Conservation (phyloP, 2,113 vertebrate genomes). For the Cercocebus atys region DNA sequence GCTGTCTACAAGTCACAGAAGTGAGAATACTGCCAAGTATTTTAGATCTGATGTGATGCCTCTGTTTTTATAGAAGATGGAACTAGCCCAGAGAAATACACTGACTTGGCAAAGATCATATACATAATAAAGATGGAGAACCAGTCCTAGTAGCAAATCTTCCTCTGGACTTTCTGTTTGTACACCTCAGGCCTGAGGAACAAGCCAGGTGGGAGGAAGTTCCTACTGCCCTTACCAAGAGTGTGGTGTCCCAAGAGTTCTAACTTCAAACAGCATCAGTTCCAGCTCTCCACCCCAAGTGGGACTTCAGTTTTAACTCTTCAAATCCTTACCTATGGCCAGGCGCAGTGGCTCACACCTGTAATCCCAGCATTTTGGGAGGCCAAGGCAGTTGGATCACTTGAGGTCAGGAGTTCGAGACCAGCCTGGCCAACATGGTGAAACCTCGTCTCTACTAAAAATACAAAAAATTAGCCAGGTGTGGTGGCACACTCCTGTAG, state of each 20-base stretch:
- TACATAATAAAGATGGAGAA: neutral
- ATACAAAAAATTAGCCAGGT: too few species aligned
- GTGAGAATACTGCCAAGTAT: neutral
- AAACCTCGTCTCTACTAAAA: too few species aligned
- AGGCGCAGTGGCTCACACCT: too few species aligned
- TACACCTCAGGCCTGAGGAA: neutral
- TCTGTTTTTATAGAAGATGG: neutral
- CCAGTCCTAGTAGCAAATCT: neutral
- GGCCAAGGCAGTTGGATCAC: too few species aligned
- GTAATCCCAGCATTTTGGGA: too few species aligned
- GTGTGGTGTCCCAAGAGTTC: neutral
- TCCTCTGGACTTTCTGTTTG: neutral
- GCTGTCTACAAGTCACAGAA: neutral
- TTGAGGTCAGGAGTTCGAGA: too few species aligned
- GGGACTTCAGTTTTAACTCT: neutral
- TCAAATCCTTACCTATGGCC: neutral
- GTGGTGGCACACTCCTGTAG: too few species aligned
- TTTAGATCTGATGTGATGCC: neutral
- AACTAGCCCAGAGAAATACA: slow-evolving; percentile 2
- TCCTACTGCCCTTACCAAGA: neutral
- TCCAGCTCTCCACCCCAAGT: neutral
- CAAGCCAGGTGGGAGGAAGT: neutral
- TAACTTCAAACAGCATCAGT: neutral
- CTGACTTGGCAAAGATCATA: neutral
- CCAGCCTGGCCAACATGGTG: too few species aligned